Base-by-base conservation (phyloP, 2,797 vertebrate genomes). In the Molothrus ater region DNA sequence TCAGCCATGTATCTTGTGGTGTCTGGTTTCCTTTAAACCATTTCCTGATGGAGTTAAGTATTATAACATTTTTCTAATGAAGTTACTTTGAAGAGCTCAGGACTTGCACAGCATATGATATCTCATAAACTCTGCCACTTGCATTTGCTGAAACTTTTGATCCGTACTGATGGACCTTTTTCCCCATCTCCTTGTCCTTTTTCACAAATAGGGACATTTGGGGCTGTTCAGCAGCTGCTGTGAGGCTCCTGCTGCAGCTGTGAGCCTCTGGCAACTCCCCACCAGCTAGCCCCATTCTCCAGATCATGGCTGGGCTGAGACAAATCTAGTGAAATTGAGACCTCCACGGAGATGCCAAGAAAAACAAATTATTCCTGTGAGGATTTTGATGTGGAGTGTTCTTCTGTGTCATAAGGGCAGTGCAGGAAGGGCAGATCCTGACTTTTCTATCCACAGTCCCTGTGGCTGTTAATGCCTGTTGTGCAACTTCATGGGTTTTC, bases 391-490 rank as follows among this genome's bases (percentile, higher is more conserved):
- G 51, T 38, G 11, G 1, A 6, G 43, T 14, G 4, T 25, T 2
- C 11, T 45, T 29, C 4, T 28, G 11, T 40, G 36, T 26, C 43
- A 17, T 1, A 6, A 11, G 11, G 47, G 24, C 40, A 21, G 0
- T 26, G 53, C 16, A n/a, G 40, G 66, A 57, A 28, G 48, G 75
- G 43, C 68, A n/a, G 38, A 51, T 75, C 26, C 54, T 43, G 53
- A 31, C 19, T 53, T 19, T 26, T 14, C 26, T 16, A 0, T 26
- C 26, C 0, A 0, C 28, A 31, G 10, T 25, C 63, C 17, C 6
- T 1, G 0, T 0, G 0, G 11, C 60, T 13, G 5, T 36, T 54
- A 16, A 31, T 56, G 54, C 36, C 0, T 3, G 4, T 48, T 4
- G 5, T 2, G 7, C 8, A 14, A 1, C 65, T 57, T 0, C 25